Conservation (phyloP, 2,888 invertebrate genomes). For the Cheiracanthium punctorium region DNA sequence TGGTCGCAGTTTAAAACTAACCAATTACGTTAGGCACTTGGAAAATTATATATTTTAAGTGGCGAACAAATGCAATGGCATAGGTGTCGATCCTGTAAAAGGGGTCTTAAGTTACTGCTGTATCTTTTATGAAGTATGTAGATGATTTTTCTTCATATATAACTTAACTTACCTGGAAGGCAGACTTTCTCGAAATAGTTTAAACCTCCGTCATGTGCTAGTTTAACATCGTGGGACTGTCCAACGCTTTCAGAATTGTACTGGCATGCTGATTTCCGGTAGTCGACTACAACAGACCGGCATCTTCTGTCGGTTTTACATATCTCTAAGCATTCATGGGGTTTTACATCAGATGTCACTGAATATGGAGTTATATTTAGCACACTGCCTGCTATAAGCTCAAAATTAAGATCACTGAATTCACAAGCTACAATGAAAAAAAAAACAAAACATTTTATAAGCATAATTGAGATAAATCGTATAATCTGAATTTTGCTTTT, state of each 20-base stretch:
- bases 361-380: constrained; percentile 51
- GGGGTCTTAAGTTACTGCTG: too few relatives aligned
- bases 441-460: too few relatives aligned
- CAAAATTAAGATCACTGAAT: constrained; percentile 60
- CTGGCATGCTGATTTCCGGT: constrained; percentile 63
- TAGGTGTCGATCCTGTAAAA: too few relatives aligned
- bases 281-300: constrained; percentile 65
- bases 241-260: constrained; percentile 52
- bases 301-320: constrained; percentile 64
- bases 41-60: too few relatives aligned
- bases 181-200: constrained; percentile 76
- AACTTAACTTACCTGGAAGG: constrained; percentile 73
- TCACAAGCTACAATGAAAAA: constrained; percentile 61
- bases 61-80: too few relatives aligned
- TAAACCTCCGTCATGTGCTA: constrained; percentile 56
- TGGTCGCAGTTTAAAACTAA: too few relatives aligned
- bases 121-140: too few relatives aligned
- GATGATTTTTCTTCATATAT: too few relatives aligned
- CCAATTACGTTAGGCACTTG: too few relatives aligned
- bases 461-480: too few relatives aligned
- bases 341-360: constrained; percentile 54
- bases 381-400: constrained; percentile 54
- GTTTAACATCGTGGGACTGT: constrained; percentile 19
- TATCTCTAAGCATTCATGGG: constrained; percentile 57
- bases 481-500: too few relatives aligned